These are phyloP conservation scores for Oncorhynchus gorbuscha DNA, from an alignment of 2,113 vertebrate genomes.

Conservation along the genomic window DNA sequence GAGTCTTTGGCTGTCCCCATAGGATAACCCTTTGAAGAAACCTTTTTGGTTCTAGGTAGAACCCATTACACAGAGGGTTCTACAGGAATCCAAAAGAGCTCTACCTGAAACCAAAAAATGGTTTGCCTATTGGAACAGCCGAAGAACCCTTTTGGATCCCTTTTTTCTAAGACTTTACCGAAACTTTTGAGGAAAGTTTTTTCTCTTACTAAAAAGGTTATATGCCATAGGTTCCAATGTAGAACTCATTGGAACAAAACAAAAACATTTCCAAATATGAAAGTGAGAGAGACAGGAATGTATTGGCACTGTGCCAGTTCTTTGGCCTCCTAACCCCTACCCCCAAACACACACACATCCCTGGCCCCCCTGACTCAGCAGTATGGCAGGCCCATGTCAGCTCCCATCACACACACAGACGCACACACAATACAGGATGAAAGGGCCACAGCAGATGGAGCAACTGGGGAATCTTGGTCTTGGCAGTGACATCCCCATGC, in stretches of 20 bases:
- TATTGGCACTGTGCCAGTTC: slow-evolving; percentile 1
- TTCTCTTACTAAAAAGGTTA: not conserved
- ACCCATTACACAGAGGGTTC: no score
- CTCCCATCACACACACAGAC: slow-evolving; percentile 59
- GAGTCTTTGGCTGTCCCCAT: no score
- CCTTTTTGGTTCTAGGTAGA: no score
- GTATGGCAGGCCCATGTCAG: slow-evolving; percentile 57
- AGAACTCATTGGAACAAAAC: slow-evolving; percentile 18
- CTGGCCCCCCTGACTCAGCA: slow-evolving; percentile 59
- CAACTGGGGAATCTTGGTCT: slow-evolving; percentile 51
- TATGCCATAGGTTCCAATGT: not conserved
- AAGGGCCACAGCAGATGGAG: slow-evolving; percentile 64
- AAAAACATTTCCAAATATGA: not conserved
- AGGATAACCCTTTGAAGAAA: no score
- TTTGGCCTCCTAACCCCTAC: not conserved
- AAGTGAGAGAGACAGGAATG: slow-evolving; percentile 5
- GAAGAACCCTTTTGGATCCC: no score
- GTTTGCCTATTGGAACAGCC: no score
- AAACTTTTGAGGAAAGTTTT: not conserved
- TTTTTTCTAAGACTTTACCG: not conserved
- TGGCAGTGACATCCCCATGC: slow-evolving; percentile 54
- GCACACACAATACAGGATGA: slow-evolving; percentile 60
- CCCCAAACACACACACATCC: slow-evolving; percentile 12
- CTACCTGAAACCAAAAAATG: no score
- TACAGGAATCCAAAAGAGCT: no score